These are phyloP conservation scores for Prosopocoilus inquinatus DNA, from an alignment of 2,888 invertebrate species.

Conservation along the genomic window DNA sequence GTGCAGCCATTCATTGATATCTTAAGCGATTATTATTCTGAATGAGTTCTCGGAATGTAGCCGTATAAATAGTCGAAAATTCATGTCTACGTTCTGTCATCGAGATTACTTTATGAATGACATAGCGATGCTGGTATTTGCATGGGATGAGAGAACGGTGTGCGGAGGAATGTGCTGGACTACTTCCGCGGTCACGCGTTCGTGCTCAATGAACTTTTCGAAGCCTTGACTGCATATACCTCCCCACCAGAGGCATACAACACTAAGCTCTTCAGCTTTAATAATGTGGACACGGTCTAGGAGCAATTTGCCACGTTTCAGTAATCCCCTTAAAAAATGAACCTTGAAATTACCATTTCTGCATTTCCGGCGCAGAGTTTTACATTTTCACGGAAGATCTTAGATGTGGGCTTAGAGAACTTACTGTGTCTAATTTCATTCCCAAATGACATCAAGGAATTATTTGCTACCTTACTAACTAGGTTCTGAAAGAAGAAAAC, in stretches of 20 bases:
- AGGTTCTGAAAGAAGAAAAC: no score
- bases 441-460: no score
- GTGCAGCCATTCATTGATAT: slow-evolving; percentile 19
- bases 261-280: no score
- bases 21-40: slow-evolving; percentile 15
- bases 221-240: slow-evolving; percentile 15
- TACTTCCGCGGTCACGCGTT: slow-evolving; percentile 18
- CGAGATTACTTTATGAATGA: slow-evolving; percentile 22
- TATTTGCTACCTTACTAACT: no score
- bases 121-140: slow-evolving; percentile 22
- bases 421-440: no score
- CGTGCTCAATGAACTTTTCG: slow-evolving; percentile 16
- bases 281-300: no score
- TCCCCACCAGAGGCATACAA: slow-evolving; percentile 11
- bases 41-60: slow-evolving; percentile 11
- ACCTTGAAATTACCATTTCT: no score
- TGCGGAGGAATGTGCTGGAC: slow-evolving; percentile 14
- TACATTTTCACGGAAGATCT: no score
- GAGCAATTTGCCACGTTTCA: no score
- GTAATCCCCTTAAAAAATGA: no score
- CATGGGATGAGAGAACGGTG: slow-evolving; percentile 14
- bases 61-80: slow-evolving; percentile 17
- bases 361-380: no score
- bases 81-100: slow-evolving; percentile 9
- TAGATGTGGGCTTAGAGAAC: no score